Evolutionary conservation across 2,797 vertebrate genomes (phyloP), one percentile per base, ranked within the genome.

Genomic region (Parambassis ranga): DNA sequence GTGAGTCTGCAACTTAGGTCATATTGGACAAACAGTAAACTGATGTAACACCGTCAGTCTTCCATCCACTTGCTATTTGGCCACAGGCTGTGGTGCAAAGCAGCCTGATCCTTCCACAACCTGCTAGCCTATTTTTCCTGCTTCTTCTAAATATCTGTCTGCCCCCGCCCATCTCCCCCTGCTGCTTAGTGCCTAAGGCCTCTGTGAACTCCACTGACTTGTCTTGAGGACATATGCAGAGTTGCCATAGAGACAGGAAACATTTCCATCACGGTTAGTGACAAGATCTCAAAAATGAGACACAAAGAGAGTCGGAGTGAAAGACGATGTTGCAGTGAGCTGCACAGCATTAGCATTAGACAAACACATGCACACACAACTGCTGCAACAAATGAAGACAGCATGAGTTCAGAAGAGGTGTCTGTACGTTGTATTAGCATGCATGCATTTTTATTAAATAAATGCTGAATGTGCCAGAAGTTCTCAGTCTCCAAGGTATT

Each of bases 211-310:
- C 66, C 27, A 46, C 43, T 31, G 53, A 26, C 70, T n/a, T 50
- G 30, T 63, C 44, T 48, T 7, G 9, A 49, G 42, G 55, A 41
- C 65, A 3, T 5, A 9, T 50, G 30, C 30, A 24, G 9, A 11
- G 69, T 85, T 76, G 41, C 72, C 77, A 81, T 48, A 65, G 82
- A 68, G 60, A 83, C 33, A 7, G 26, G 15, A 83, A 82, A 59
- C 52, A 53, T 57, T 67, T 77, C 35, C 42, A 71, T 78, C 42
- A 36, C 20, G 33, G 43, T 71, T 37, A 14, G 39, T 56, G 57
- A 31, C 3, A 36, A 43, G 4, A 30, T 28, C 63, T 20, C 15
- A 24, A 30, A 28, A 56, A 51, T 3, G 19, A 53, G 36, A 36
- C 8, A 27, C 37, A 19, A 7, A 24, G 30, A 50, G 30, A 47